These are phyloP conservation scores for Tokudaia muenninki DNA, from an alignment of 2,797 vertebrate genomes.

Conservation along the genomic window DNA sequence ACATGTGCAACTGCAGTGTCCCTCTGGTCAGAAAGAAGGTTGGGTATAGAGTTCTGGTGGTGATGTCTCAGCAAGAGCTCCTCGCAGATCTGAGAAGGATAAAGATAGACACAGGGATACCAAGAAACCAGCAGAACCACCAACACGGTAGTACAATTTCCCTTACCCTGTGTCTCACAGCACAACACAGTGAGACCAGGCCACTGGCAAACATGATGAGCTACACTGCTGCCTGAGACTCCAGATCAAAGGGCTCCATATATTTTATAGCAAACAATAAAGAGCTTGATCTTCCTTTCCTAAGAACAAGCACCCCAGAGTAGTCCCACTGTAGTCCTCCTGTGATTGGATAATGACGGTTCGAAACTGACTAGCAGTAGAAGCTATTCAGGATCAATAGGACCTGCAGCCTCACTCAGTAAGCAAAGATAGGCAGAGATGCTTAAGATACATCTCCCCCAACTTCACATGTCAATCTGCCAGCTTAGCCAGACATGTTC, in stretches of 20 bases:
- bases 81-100: background rate
- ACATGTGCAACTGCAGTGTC: background rate
- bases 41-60: background rate
- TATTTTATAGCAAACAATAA: background rate
- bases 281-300: background rate
- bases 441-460: background rate
- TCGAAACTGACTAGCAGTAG: background rate
- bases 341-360: background rate
- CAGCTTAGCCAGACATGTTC: background rate
- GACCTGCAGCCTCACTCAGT: background rate
- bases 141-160: rapidly evolving
- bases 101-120: background rate
- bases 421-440: background rate
- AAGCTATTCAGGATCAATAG: background rate
- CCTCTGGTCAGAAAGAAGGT: background rate
- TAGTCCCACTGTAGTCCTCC: background rate
- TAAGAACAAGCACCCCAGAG: background rate
- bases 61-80: background rate
- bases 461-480: background rate
- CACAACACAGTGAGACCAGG: background rate
- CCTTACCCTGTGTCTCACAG: background rate
- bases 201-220: no score
- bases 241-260: background rate
- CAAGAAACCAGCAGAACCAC: background rate
- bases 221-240: rapidly evolving